These are phyloP conservation scores for Drosophila quinaria DNA, from an alignment of 2,888 invertebrate species.

Conservation along the genomic window DNA sequence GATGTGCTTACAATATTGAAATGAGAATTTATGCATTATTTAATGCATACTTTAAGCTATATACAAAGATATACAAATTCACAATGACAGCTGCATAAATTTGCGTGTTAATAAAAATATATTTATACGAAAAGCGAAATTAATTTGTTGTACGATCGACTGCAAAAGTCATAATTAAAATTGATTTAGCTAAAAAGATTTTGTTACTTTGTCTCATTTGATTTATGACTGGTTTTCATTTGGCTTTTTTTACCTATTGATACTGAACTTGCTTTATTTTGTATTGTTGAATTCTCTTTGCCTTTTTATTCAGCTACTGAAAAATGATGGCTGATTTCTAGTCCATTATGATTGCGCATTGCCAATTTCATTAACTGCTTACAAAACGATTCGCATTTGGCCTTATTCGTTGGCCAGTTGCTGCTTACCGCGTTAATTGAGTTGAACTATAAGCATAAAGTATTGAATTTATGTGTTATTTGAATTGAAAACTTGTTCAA, in stretches of 20 bases:
- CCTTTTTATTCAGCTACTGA: slow-evolving; percentile 10
- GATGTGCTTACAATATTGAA: slow-evolving; percentile 5
- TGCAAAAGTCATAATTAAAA: slow-evolving; percentile 58
- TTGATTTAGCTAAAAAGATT: slow-evolving; percentile 53
- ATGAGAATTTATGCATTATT: slow-evolving; percentile 27
- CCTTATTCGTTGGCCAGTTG: slow-evolving; percentile 4
- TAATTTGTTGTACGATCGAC: slow-evolving; percentile 45
- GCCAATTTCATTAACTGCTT: slow-evolving; percentile 7
- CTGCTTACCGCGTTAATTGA: slow-evolving; percentile 6
- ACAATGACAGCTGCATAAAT: slow-evolving; percentile 52
- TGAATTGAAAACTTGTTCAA: slow-evolving; percentile 3
- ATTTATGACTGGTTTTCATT: slow-evolving; percentile 40
- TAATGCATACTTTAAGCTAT: slow-evolving; percentile 25
- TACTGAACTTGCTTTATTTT: slow-evolving; percentile 1
- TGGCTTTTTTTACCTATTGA: slow-evolving; percentile 15
- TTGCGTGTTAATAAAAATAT: slow-evolving; percentile 46
- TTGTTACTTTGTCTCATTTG: slow-evolving; percentile 18
- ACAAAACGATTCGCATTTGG: slow-evolving; percentile 28
- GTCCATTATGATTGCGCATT: not conserved
- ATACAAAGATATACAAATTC: slow-evolving; percentile 21
- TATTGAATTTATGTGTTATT: slow-evolving; percentile 15
- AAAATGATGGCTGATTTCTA: not conserved
- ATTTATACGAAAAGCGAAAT: slow-evolving; percentile 40
- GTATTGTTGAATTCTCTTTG: slow-evolving; percentile 7
- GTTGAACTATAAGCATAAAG: slow-evolving; percentile 23